Base-by-base conservation (phyloP, 2,113 vertebrate species). In the Gymnocephalus cernua region DNA sequence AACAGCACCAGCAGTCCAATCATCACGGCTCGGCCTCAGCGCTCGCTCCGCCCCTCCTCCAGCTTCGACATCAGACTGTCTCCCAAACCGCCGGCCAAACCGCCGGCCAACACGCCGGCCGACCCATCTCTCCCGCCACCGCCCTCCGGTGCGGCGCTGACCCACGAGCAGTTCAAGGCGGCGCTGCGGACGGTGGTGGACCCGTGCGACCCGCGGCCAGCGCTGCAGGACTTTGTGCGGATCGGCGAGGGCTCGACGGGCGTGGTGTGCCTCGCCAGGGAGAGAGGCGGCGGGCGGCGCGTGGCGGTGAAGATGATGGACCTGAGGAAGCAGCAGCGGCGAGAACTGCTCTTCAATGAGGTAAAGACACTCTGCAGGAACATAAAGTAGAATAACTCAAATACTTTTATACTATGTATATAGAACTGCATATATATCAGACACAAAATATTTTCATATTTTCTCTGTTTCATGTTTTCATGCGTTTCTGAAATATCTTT, bases 301-400 rank as follows among this genome's bases (percentile, higher is more conserved):
- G 97, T 99, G 77, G 98, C 98, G 0, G 97, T 99, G 84, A 99
- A 99, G 90, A 98, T 97, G 97, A 99, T 99, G 98, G 97, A 99
- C 74, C 91, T 99, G 83, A 93, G 96, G 72, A 97, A 96, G 91
- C 98, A 99, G 88, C 97, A 98, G 86, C 95, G 97, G 16, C 82
- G 97, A 72, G 98, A 99, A 85, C 96, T 99, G 74, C 97, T 99
- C 45, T 99, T 99, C 72, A 99, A 99, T 18, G 97, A 99, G 95
- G 97, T 38, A 29, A 29, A 6, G 32, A n/a, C n/a, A n/a, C n/a
- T n/a, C n/a, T n/a, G n/a, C n/a, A n/a, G n/a, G n/a, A n/a, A 32
- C 32, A 32, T 32, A 1, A 32, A 32, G 32, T 32, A 32, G 5
- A 6, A 32, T 32, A 1, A 32, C 32, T 32, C 32, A 32, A 32